phyloP scores from a whole-genome alignment of 2,113 vertebrate genomes.

The Neopipo cinnamomea region DNA sequence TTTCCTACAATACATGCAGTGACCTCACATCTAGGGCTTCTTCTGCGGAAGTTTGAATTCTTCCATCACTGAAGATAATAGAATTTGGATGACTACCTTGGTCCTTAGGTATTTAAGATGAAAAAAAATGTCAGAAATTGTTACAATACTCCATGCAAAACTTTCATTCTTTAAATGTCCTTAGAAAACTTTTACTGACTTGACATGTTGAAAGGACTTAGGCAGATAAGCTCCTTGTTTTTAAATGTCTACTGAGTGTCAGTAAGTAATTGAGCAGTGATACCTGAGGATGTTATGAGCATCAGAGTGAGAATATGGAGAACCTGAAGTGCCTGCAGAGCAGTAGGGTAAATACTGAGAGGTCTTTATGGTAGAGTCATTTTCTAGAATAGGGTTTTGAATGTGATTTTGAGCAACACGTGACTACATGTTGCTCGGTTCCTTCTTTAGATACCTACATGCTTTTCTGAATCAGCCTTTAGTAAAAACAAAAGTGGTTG shows the following conservation, averaged over 20 bases:
- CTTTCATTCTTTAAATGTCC: not conserved
- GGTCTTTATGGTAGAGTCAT: not conserved
- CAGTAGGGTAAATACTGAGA: not conserved
- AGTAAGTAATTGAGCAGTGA: not conserved
- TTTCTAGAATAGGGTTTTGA: not conserved
- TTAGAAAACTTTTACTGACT: not conserved
- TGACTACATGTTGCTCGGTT: not conserved
- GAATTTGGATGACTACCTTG: not conserved
- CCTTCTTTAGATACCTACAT: not conserved
- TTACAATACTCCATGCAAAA: not conserved
- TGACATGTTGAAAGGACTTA: not conserved
- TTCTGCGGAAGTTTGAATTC: not conserved
- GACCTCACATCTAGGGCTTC: not conserved
- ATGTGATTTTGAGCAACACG: not conserved
- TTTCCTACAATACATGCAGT: not conserved
- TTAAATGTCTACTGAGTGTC: not conserved
- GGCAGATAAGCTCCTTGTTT: not conserved
- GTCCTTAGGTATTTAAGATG: not conserved
- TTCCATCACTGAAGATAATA: not conserved
- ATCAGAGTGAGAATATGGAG: not conserved
- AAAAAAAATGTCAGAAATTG: not conserved
- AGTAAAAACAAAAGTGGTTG: not conserved
- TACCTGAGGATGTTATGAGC: not conserved
- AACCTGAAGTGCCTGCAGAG: not conserved
- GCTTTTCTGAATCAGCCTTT: not conserved